A percentile compares a stretch with the other conserved stretches of the same genome.
phyloP scores from a whole-genome alignment of 1,140 invertebrate species.

The Nymphalis io region DNA sequence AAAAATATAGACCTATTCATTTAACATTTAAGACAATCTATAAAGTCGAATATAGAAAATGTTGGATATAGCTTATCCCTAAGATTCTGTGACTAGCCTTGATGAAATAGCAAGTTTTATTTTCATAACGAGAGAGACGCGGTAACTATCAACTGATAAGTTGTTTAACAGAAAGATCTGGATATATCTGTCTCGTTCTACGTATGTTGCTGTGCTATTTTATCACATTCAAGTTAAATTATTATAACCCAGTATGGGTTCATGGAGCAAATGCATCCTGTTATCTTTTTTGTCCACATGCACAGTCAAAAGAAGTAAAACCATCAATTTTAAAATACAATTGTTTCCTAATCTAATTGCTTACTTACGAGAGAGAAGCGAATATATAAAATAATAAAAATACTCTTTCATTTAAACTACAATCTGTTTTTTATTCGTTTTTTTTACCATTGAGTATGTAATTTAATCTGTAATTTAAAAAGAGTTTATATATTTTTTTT shows the following conservation, averaged over 20 bases:
- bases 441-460: background rate
- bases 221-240: background rate
- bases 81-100: conserved; percentile 25
- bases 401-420: too few species aligned
- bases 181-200: background rate
- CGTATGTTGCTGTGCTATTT: background rate
- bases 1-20: too few species aligned
- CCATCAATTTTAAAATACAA: too few species aligned
- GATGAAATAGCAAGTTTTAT: conserved; percentile 22
- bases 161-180: background rate
- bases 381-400: too few species aligned
- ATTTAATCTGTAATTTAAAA: too few species aligned
- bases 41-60: too few species aligned
- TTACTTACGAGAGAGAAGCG: too few species aligned
- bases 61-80: too few species aligned
- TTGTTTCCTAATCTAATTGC: too few species aligned
- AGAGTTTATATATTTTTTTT: too few species aligned
- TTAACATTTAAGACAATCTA: too few species aligned
- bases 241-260: background rate
- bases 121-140: conserved; percentile 13
- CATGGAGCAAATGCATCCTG: background rate
- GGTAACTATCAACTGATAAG: conserved; percentile 2
- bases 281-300: background rate
- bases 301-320: too few species aligned
- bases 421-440: background rate